Conservation (phyloP, 2,888 invertebrate species). For the Heliconius ismenius region DNA sequence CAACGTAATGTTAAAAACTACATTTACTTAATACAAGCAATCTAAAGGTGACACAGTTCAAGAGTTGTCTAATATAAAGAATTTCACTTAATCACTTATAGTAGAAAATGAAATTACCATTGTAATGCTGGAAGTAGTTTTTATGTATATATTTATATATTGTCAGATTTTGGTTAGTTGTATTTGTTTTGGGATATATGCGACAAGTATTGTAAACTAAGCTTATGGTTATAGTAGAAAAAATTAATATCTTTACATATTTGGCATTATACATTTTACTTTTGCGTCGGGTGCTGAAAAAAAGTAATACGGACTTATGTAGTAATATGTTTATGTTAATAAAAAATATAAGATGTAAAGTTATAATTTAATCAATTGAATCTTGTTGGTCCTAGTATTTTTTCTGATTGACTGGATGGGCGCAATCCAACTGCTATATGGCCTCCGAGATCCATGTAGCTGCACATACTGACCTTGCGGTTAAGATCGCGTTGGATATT, state of each 20-base stretch:
- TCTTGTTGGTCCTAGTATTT: neutral
- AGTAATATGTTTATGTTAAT: too few species aligned
- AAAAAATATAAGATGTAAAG: neutral
- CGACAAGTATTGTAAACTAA: slow-evolving; percentile 2
- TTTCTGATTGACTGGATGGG: neutral
- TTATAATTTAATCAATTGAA: neutral
- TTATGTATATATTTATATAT: neutral
- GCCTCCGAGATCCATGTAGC: neutral
- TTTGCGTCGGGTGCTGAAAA: slow-evolving; percentile 6
- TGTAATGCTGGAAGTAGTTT: slow-evolving; percentile 2
- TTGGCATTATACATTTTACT: slow-evolving; percentile 10
- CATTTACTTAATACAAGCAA: neutral
- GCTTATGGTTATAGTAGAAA: slow-evolving; percentile 1
- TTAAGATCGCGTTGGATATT: neutral
- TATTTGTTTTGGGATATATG: neutral
- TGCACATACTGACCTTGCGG: neutral
- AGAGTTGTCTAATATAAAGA: neutral
- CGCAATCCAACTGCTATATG: neutral
- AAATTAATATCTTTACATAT: slow-evolving; percentile 15
- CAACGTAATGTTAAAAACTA: too few species aligned
- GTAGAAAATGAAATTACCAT: slow-evolving; percentile 4
- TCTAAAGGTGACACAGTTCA: neutral
- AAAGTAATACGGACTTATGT: too few species aligned
- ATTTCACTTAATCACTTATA: neutral
- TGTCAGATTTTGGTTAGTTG: neutral